A percentile compares a stretch with the other conserved stretches of the same genome.
Evolutionary conservation across 1,140 invertebrate species (phyloP).

Genomic region (Hycleus phaleratus): DNA sequence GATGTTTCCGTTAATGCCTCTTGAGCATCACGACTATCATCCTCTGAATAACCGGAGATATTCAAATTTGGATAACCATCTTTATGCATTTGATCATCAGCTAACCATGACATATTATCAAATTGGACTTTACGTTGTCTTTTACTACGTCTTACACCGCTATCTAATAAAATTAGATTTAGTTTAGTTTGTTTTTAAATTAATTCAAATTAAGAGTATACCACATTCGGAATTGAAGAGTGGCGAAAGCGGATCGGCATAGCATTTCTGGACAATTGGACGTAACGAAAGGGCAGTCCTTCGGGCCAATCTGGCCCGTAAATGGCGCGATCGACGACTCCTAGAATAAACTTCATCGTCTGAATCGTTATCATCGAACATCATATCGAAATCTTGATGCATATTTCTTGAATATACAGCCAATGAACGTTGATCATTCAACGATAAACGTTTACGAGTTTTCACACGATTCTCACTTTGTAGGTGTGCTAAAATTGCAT

Average conservation of each 20-base stretch:
- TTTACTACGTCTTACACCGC: conserved; percentile 47
- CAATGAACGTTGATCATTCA: conserved; percentile 26
- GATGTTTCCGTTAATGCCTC: conserved; percentile 3
- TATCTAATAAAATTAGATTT: background rate
- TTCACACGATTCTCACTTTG: conserved; percentile 6
- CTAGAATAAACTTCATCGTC: conserved; percentile 31
- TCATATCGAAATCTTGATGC: conserved; percentile 30
- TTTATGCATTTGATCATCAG: conserved; percentile 39
- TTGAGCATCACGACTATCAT: conserved; percentile 36
- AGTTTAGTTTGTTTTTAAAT: too few species aligned
- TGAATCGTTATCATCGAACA: conserved; percentile 17
- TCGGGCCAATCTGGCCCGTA: conserved; percentile 26
- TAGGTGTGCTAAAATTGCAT: conserved; percentile 9
- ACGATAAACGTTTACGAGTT: conserved; percentile 8
- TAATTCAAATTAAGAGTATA: too few species aligned
- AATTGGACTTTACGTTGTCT: conserved; percentile 50
- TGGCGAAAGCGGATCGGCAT: conserved; percentile 33
- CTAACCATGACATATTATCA: conserved; percentile 45
- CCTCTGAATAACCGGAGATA: conserved; percentile 33
- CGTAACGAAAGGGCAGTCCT: conserved; percentile 35
- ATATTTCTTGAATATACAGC: conserved; percentile 32
- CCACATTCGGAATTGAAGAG: conserved; percentile 34
- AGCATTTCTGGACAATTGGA: conserved; percentile 35
- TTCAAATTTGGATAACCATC: conserved; percentile 39
- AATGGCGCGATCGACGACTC: conserved; percentile 16